Percentiles rank a stretch among this genome's conserved stretches.
phyloP scores from a whole-genome alignment of 2,113 vertebrate genomes.

The Xenopus laevis region DNA sequence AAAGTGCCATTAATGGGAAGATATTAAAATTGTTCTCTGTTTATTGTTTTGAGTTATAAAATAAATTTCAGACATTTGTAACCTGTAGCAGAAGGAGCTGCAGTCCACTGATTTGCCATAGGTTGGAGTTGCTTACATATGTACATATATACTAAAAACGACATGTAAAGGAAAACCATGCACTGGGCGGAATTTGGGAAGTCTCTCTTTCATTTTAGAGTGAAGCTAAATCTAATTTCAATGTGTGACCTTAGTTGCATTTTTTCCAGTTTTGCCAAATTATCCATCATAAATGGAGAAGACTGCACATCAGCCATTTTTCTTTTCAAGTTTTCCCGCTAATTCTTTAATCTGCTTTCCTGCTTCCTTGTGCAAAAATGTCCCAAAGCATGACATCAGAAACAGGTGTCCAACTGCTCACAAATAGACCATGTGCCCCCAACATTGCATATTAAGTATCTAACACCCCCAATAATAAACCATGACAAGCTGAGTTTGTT shows the following conservation, averaged over 20 bases:
- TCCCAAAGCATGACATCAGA: slow-evolving; percentile 41
- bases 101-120: too few relatives aligned
- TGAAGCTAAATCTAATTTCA: not conserved
- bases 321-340: slow-evolving; percentile 22
- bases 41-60: too few relatives aligned
- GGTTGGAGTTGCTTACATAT: too few relatives aligned
- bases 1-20: too few relatives aligned
- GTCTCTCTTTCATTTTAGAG: not conserved
- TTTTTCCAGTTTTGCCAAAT: not conserved
- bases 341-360: slow-evolving; percentile 46
- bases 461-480: too few relatives aligned
- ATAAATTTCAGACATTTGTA: too few relatives aligned
- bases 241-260: not conserved
- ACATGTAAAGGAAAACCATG: not conserved
- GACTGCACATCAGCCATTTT: too few relatives aligned
- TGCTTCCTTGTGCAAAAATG: slow-evolving; percentile 44
- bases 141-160: too few relatives aligned
- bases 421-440: not conserved
- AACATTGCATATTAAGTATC: too few relatives aligned
- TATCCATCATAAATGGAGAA: not conserved
- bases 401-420: slow-evolving; percentile 39
- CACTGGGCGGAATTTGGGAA: not conserved
- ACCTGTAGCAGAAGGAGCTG: too few relatives aligned
- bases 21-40: too few relatives aligned
- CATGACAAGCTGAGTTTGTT: too few relatives aligned